Conservation (phyloP, 2,888 invertebrate species). For the Muschampia plurimacula region DNA sequence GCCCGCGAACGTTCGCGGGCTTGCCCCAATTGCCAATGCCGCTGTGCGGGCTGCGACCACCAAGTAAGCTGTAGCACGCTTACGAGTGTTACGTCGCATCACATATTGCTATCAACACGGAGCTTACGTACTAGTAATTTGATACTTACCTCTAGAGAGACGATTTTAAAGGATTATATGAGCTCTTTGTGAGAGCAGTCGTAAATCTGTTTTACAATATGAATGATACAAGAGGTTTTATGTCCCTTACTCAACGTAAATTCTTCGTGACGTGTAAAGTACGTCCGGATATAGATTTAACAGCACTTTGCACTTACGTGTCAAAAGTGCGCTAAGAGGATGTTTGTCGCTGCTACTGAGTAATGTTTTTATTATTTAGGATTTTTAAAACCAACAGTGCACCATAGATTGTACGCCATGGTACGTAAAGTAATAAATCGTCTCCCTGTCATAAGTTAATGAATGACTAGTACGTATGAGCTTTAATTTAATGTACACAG, state of each 20-base stretch:
- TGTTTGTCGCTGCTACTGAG: neutral
- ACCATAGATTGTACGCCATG: neutral
- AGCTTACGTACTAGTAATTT: constrained; percentile 24
- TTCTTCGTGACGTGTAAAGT: neutral
- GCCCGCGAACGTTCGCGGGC: constrained; percentile 81
- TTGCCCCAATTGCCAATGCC: constrained; percentile 80
- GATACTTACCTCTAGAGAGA: neutral
- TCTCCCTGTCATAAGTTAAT: constrained; percentile 2
- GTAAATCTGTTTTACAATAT: neutral
- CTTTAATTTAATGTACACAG: constrained; percentile 32
- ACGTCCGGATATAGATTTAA: neutral
- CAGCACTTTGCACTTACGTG: neutral
- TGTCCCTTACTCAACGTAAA: neutral
- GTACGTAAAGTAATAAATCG: constrained; percentile 12
- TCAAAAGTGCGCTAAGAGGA: constrained; percentile 1
- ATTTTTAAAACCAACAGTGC: neutral
- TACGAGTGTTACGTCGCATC: constrained; percentile 61
- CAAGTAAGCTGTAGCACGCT: constrained; percentile 81
- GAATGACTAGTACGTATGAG: constrained; percentile 22
- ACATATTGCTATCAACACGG: constrained; percentile 39
- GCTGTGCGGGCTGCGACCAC: constrained; percentile 80
- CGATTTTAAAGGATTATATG: neutral
- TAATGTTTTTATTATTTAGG: neutral
- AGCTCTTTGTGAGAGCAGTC: neutral
- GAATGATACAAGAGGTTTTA: neutral